Base-by-base conservation (phyloP, 2,797 vertebrate species). In the Argyrosomus regius region DNA sequence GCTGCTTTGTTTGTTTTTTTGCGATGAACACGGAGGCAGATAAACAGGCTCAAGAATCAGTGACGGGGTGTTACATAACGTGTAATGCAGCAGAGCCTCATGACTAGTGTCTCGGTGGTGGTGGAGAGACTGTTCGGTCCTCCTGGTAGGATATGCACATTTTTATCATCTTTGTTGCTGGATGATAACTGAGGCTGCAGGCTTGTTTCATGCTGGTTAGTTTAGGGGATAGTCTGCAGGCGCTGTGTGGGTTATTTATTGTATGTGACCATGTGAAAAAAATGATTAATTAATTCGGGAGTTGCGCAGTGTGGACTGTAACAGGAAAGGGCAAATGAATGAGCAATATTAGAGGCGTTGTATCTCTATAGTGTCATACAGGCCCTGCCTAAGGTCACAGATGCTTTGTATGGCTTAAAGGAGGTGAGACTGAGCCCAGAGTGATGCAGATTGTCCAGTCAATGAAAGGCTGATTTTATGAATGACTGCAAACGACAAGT, bases 51-150 rank as follows among this genome's bases (percentile, higher is more conserved):
- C 88, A 86, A 46, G 88, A 92, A 89, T 92, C 91, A 78, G 83
- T 88, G 89, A 85, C 90, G 87, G 86, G 24, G 68, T 66, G 91
- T 95, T 96, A 93, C 89, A 91, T 95, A 96, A 96, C 82, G 75
- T 68, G 85, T 92, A 92, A 94, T 91, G 94, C 93, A 90, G 88
- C 89, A 90, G 81, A 92, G 81, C 90, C 85, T 91, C 93, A 88
- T 89, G 91, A 92, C 86, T 78, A 81, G 87, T 81, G 87, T 85
- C 69, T 78, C 81, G 85, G 70, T 78, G 86, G 67, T 76, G 83
- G 69, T 76, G 82, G 88, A 86, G 80, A 85, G 85, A 88, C 88
- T 84, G 88, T 14, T 88, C 84, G 78, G 67, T 85, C 86, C 84
- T 86, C 41, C 75, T 87, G 88, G 88, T 89, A 90, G 86, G 88